Evolutionary conservation across 2,113 vertebrate genomes (phyloP), one percentile per base, ranked within the genome.

Genomic region (Pachypanchax playfairii): DNA sequence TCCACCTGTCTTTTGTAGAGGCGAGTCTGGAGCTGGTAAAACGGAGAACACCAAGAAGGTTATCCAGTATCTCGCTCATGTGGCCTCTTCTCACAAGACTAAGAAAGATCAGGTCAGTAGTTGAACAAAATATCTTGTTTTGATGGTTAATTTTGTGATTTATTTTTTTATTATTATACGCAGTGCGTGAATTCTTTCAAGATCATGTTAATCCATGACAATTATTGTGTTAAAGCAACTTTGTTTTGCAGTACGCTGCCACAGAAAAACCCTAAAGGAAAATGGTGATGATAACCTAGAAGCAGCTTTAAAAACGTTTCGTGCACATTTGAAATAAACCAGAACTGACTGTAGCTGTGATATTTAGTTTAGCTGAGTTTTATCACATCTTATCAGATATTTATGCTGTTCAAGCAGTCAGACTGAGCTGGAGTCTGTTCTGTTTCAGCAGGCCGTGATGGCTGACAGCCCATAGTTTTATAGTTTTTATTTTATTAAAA

Each of bases 41-140:
- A 98, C 97, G 0, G 97, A 98, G 85, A 99, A 99, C 85, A 99
- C 97, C 87, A 99, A 99, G 90, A 99, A 99, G 66, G 97, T 99
- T 63, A 99, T 99, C 91, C 97, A 98, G 85, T 98, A 98, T 82
- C 90, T 99, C 84, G 97, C 97, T 72, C 93, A 98, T 0, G 96
- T 99, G 87, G 96, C 97, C 63, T 97, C 96, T 1, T 98, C 97
- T 14, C 97, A 98, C 85, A 99, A 99, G 91, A 93, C 92, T 87
- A 98, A 97, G 89, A 99, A 98, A 89, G 97, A 99, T 75, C 97
- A 97, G 94, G 97, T 99, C 78, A 90, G 92, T 88, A 18, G 8
- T 42, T 20, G n/a, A n/a, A 14, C 3, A 36, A 36, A 36, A n/a
- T n/a, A n/a, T n/a, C n/a, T n/a, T n/a, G n/a, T n/a, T n/a, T n/a